These are phyloP conservation scores for Phodopus roborovskii DNA, from an alignment of 2,113 vertebrate genomes.

Conservation along the genomic window DNA sequence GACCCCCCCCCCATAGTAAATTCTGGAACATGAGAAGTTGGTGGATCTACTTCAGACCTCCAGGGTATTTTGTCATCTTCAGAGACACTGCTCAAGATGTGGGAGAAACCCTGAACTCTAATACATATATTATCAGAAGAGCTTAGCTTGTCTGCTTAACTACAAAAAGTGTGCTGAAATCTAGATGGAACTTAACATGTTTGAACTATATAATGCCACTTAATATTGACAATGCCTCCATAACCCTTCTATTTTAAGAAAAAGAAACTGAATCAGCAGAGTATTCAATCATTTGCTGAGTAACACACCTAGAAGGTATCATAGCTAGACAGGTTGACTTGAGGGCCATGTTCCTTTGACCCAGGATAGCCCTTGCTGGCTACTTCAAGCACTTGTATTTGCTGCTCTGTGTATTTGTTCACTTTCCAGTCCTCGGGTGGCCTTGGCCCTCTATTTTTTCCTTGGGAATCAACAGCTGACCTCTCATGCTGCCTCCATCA, in stretches of 20 bases:
- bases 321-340: background rate
- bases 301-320: background rate
- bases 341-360: background rate
- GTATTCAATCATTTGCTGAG: background rate
- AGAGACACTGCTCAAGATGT: background rate
- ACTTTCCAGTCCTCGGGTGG: background rate
- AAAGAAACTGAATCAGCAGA: background rate
- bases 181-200: background rate
- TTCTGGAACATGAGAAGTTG: background rate
- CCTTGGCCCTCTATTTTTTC: background rate
- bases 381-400: background rate
- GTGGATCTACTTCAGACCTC: background rate
- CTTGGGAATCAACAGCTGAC: background rate
- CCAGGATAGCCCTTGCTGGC: background rate
- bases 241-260: background rate
- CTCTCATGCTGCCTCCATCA: background rate
- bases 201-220: background rate
- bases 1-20: background rate
- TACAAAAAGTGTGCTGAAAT: background rate
- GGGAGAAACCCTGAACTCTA: background rate
- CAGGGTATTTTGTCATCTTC: background rate
- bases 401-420: background rate
- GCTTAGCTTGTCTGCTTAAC: background rate
- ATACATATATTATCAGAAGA: background rate
- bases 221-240: background rate